Conservation (phyloP, 2,888 invertebrate species). For the Neocrepidodera transversa region DNA sequence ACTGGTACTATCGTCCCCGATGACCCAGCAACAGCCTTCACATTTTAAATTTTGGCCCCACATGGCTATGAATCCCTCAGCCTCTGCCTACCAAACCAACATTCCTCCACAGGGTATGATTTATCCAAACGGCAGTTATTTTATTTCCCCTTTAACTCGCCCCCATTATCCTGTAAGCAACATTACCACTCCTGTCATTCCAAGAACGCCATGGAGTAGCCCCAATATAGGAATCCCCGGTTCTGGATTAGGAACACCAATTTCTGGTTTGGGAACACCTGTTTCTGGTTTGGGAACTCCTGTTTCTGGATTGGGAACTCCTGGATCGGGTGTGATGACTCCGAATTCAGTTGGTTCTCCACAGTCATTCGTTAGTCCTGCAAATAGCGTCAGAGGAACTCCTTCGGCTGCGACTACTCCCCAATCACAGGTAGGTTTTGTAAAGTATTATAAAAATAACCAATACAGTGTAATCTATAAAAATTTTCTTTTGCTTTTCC, state of each 20-base stretch:
- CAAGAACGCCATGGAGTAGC: slow-evolving; percentile 26
- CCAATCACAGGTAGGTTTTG: background rate
- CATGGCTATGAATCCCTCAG: slow-evolving; percentile 25
- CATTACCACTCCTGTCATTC: slow-evolving; percentile 17
- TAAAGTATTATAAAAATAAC: too few species aligned
- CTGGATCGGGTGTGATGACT: background rate
- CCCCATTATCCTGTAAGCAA: slow-evolving; percentile 25
- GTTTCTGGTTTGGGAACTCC: background rate
- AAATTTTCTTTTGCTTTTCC: too few species aligned
- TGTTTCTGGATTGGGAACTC: background rate
- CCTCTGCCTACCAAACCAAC: slow-evolving; percentile 19
- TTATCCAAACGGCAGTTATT: slow-evolving; percentile 29
- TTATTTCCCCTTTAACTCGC: slow-evolving; percentile 23
- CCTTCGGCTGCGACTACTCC: background rate
- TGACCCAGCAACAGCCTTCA: slow-evolving; percentile 24
- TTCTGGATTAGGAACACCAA: background rate
- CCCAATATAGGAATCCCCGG: background rate
- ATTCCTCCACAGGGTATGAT: slow-evolving; percentile 25
- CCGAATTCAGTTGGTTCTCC: background rate
- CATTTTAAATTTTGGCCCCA: slow-evolving; percentile 40
- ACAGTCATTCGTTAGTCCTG: background rate
- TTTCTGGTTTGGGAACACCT: background rate
- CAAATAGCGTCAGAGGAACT: background rate
- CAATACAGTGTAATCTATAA: too few species aligned
- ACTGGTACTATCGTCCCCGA: slow-evolving; percentile 16